These are phyloP conservation scores for Lindbergichthys nudifrons DNA, from an alignment of 2,797 vertebrate species.

Conservation along the genomic window DNA sequence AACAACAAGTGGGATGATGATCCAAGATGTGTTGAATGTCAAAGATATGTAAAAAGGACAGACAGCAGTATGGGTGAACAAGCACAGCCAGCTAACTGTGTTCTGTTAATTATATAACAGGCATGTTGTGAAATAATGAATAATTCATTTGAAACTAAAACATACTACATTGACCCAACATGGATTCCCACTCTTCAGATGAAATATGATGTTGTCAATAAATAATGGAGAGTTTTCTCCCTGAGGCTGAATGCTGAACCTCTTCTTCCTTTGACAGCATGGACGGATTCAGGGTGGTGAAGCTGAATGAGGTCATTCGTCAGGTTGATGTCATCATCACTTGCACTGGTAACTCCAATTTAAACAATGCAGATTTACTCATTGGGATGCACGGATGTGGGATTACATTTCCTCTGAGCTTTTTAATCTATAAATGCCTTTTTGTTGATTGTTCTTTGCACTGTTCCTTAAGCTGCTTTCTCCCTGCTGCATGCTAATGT, in stretches of 20 bases:
- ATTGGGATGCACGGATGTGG: background rate
- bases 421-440: constrained; percentile 15
- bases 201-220: constrained; percentile 25
- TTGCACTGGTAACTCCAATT: constrained; percentile 89
- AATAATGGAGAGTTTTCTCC: constrained; percentile 12
- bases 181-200: background rate
- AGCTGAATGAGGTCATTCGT: constrained; percentile 94
- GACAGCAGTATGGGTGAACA: background rate
- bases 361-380: background rate
- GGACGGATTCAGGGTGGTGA: constrained; percentile 96
- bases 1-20: constrained; percentile 15
- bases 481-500: no score
- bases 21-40: constrained; percentile 8
- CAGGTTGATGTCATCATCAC: constrained; percentile 95
- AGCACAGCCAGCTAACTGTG: background rate
- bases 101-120: constrained; percentile 14
- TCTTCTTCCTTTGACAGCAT: constrained; percentile 83
- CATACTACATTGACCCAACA: background rate
- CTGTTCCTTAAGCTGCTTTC: background rate
- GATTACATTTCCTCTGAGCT: constrained; percentile 12
- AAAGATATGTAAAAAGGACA: constrained; percentile 3
- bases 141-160: background rate
- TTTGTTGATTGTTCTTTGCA: constrained; percentile 1
- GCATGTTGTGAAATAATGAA: constrained; percentile 1
- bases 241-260: constrained; percentile 9